These are phyloP conservation scores for Kryptolebias marmoratus DNA, from an alignment of 2,113 vertebrate genomes.

Conservation along the genomic window DNA sequence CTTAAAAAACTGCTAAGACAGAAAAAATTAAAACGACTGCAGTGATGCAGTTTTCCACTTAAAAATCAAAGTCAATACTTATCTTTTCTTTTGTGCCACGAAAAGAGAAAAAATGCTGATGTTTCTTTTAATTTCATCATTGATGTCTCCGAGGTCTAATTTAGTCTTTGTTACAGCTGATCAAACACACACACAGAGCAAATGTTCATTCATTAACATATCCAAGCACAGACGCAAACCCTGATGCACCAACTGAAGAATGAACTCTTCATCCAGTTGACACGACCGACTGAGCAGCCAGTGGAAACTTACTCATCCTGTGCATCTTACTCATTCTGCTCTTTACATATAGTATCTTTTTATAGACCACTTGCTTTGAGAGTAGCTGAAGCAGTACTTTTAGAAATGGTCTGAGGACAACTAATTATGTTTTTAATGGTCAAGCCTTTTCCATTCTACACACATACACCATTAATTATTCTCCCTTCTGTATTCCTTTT, in stretches of 20 bases:
- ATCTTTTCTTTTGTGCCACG: conserved; percentile 25
- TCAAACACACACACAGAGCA: conserved; percentile 16
- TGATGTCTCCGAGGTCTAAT: conserved; percentile 32
- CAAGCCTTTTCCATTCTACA: too few species aligned
- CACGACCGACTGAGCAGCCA: conserved; percentile 1
- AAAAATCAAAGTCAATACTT: conserved; percentile 33
- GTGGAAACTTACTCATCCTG: too few species aligned
- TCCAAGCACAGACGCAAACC: conserved; percentile 4
- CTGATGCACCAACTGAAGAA: background rate
- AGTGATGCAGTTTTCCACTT: conserved; percentile 3
- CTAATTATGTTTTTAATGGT: too few species aligned
- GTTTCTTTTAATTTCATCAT: conserved; percentile 62
- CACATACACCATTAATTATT: too few species aligned
- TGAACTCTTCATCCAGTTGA: conserved; percentile 7
- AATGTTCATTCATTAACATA: background rate
- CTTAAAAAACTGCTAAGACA: background rate
- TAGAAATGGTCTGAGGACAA: too few species aligned
- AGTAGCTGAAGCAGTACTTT: too few species aligned
- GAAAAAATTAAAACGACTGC: background rate
- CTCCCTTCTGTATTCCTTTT: too few species aligned
- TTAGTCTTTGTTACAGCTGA: conserved; percentile 13
- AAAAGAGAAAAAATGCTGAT: conserved; percentile 19
- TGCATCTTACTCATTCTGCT: too few species aligned
- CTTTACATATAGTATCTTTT: too few species aligned
- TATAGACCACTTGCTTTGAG: too few species aligned